Conservation (phyloP, 1,140 invertebrate species). For the Geopemphigus sp. region DNA sequence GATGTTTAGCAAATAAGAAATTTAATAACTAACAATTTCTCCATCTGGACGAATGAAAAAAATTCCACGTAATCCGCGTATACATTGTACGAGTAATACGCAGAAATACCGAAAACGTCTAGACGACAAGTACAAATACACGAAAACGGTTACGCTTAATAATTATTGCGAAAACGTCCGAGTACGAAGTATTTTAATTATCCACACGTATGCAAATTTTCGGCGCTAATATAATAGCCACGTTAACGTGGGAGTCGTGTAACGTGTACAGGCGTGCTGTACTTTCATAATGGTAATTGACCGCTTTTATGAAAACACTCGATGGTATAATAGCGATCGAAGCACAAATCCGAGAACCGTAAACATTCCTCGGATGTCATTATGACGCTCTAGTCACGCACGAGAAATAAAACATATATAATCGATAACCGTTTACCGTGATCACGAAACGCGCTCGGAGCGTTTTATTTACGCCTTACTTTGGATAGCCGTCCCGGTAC, state of each 20-base stretch:
- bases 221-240: not conserved
- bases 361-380: not conserved
- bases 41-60: too few relatives aligned
- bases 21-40: too few relatives aligned
- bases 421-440: not conserved
- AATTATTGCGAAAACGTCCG: not conserved
- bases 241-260: not conserved
- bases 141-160: not conserved
- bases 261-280: not conserved
- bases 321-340: not conserved
- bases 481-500: not conserved
- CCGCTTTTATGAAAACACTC: not conserved
- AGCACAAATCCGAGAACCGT: not conserved
- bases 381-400: not conserved
- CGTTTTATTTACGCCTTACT: not conserved
- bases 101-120: too few relatives aligned
- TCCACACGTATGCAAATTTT: not conserved
- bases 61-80: too few relatives aligned
- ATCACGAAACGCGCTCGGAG: not conserved
- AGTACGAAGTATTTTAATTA: constrained; percentile 5
- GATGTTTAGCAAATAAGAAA: too few relatives aligned
- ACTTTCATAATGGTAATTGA: constrained; percentile 24
- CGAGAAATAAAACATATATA: constrained; percentile 11
- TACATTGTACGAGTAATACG: too few relatives aligned
- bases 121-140: too few relatives aligned